phyloP scores from a whole-genome alignment of 2,888 invertebrate species.

The Plemyria rubiginata region DNA sequence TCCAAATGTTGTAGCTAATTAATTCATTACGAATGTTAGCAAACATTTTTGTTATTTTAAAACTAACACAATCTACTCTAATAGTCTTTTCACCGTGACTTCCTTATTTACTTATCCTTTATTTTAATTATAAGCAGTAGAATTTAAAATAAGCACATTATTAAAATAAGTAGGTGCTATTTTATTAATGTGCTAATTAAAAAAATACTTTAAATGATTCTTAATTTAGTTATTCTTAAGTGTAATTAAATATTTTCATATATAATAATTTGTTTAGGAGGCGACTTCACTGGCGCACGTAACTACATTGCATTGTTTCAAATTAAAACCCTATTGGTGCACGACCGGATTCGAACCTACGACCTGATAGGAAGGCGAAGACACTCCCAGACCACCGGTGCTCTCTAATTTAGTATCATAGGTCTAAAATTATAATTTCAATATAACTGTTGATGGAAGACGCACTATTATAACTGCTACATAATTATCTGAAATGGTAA shows the following conservation, averaged over 20 bases:
- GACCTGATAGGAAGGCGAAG: no score
- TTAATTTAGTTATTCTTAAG: not conserved
- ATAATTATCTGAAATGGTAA: constrained; percentile 27
- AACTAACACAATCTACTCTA: constrained; percentile 7
- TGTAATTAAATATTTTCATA: not conserved
- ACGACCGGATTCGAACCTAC: no score
- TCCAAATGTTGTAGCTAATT: constrained; percentile 43
- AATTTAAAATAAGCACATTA: no score
- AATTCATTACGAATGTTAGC: constrained; percentile 16
- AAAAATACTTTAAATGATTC: not conserved
- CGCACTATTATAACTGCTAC: constrained; percentile 27
- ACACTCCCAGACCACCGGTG: no score
- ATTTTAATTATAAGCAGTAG: not conserved
- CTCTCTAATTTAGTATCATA: not conserved
- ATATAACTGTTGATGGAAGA: constrained; percentile 32
- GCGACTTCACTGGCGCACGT: no score
- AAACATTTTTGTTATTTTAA: constrained; percentile 2
- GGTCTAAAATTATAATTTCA: constrained; percentile 33
- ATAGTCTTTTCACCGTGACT: not conserved
- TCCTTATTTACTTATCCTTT: not conserved
- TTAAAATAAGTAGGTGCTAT: no score
- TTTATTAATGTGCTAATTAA: not conserved
- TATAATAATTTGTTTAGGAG: no score
- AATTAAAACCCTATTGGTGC: no score
- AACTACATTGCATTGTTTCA: no score